Percentiles rank a stretch among this genome's conserved stretches.
Conservation (phyloP, 2,888 invertebrate species). For the Monochamus alternatus region DNA sequence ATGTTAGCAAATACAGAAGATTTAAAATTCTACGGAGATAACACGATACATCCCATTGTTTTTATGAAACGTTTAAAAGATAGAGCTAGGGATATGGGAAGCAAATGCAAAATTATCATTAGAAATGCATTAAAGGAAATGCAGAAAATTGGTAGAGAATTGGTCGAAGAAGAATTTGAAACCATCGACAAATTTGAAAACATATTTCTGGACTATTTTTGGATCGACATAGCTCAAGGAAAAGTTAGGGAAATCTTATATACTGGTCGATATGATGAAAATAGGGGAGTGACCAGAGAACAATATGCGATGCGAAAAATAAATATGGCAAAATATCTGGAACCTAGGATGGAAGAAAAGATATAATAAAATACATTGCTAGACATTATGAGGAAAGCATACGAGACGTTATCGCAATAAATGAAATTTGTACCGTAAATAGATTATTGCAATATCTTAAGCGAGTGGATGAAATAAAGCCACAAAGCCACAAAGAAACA, state of each 20-base stretch:
- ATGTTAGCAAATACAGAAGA: too few relatives aligned
- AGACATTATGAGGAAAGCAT: not conserved
- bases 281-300: not conserved
- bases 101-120: too few relatives aligned
- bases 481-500: not conserved
- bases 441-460: not conserved
- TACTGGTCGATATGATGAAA: not conserved
- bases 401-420: not conserved
- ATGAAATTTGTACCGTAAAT: not conserved
- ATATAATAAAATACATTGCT: not conserved
- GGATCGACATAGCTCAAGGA: not conserved
- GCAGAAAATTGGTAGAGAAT: too few relatives aligned
- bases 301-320: not conserved
- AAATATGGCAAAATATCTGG: not conserved
- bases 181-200: not conserved
- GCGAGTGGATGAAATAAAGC: not conserved
- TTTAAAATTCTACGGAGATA: too few relatives aligned
- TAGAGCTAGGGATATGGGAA: too few relatives aligned
- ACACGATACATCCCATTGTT: too few relatives aligned
- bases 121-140: too few relatives aligned
- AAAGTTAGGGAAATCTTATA: not conserved
- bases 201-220: not conserved
- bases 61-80: too few relatives aligned
- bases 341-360: not conserved
- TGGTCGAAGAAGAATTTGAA: not conserved